Conservation (phyloP, 2,113 vertebrate species). For the human region DNA sequence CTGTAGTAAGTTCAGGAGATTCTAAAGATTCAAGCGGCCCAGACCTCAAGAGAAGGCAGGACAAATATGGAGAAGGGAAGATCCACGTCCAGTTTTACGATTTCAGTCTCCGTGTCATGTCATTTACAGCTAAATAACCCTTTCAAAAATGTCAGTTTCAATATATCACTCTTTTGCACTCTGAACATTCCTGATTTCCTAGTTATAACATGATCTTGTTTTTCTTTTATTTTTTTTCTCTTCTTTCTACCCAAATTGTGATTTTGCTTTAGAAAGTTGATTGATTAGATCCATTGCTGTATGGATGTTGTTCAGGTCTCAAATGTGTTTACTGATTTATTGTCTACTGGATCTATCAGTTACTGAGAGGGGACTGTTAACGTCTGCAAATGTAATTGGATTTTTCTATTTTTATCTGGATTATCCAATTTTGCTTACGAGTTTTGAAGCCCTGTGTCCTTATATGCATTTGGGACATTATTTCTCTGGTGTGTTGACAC, state of each 20-base stretch:
- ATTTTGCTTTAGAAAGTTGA: background rate
- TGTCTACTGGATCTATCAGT: background rate
- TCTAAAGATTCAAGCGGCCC: background rate
- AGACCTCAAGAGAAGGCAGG: background rate
- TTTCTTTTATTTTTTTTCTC: background rate
- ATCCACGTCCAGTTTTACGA: background rate
- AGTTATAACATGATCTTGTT: background rate
- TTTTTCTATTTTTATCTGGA: background rate
- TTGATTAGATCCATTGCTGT: background rate
- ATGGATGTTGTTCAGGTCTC: background rate
- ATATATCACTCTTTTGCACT: background rate
- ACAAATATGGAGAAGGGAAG: background rate
- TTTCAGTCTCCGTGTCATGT: background rate
- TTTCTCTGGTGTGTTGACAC: background rate
- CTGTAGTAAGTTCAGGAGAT: background rate
- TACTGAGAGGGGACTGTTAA: background rate
- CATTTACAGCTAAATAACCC: background rate
- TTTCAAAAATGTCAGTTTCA: background rate
- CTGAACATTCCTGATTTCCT: background rate
- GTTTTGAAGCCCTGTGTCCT: background rate
- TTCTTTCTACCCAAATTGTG: background rate
- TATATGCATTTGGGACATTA: background rate
- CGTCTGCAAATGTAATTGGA: background rate
- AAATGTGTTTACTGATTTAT: background rate
- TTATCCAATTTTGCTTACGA: background rate